Conservation (phyloP, 2,113 vertebrate genomes). For the Bombycilla garrulus region DNA sequence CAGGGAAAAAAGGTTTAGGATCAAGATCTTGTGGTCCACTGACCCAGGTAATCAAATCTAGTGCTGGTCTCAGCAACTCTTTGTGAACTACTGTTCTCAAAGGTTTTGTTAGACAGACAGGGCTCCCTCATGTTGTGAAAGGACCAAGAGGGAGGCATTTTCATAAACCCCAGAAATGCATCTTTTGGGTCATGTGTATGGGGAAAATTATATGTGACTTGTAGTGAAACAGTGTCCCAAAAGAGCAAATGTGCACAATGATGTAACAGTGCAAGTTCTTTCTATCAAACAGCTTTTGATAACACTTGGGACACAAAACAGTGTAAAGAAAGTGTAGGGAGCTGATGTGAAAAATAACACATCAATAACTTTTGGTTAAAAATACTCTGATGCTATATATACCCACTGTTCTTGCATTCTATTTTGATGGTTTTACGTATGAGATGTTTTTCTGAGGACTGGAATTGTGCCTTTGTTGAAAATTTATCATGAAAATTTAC, state of each 20-base stretch:
- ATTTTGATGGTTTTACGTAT: neutral
- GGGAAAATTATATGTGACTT: fast-evolving
- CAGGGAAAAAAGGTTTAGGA: neutral
- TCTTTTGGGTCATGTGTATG: neutral
- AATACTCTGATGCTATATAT: neutral
- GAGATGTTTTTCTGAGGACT: neutral
- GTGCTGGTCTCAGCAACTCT: neutral
- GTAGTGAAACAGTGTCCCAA: neutral
- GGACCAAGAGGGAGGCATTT: neutral
- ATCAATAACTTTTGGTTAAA: neutral
- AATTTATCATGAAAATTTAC: neutral
- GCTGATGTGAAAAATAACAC: neutral
- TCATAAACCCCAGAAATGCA: neutral
- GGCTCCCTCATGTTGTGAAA: neutral
- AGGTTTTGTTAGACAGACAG: neutral
- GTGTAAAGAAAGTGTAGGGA: neutral
- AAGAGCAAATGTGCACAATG: neutral
- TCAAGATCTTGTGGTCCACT: neutral
- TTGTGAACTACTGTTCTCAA: neutral
- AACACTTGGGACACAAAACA: neutral
- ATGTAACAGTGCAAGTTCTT: neutral
- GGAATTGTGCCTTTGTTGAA: neutral
- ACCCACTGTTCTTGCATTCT: neutral
- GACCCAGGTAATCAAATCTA: neutral
- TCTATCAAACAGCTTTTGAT: neutral